phyloP scores from a whole-genome alignment of 2,113 vertebrate genomes.

The Ornithorhynchus anatinus region DNA sequence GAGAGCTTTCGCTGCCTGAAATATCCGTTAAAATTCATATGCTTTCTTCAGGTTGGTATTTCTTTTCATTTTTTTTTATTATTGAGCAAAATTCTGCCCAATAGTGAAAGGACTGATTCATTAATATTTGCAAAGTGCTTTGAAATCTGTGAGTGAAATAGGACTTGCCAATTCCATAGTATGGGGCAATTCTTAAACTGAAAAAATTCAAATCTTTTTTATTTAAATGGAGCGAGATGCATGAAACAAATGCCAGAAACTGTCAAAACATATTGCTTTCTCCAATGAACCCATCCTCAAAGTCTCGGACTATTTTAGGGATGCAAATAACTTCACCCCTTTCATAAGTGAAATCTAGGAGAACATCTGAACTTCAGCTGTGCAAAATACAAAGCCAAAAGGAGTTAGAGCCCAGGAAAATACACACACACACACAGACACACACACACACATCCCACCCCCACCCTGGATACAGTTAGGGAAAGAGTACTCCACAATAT shows the following conservation, averaged over 20 bases:
- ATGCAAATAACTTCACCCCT: no score
- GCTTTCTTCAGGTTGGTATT: neutral
- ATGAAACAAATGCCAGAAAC: no score
- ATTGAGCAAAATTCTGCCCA: neutral
- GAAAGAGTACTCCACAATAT: neutral
- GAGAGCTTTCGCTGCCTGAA: neutral
- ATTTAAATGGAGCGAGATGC: no score
- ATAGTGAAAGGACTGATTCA: neutral
- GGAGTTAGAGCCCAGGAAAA: neutral
- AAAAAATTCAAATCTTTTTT: no score
- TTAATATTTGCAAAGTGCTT: neutral
- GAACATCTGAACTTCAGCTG: rapidly evolving
- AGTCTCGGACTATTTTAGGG: no score
- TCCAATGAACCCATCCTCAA: no score
- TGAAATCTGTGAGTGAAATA: neutral
- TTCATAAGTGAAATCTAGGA: no score
- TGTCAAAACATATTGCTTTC: no score
- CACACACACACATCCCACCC: rapidly evolving
- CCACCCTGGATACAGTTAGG: rapidly evolving
- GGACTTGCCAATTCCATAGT: neutral
- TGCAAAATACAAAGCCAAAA: neutral
- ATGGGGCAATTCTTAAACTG: neutral
- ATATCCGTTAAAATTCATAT: neutral
- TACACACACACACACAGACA: neutral
- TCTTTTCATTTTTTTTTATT: neutral